Evolutionary conservation across 2,113 vertebrate species (phyloP), one percentile per base, ranked within the genome.

Genomic region (Malurus cyaneus): DNA sequence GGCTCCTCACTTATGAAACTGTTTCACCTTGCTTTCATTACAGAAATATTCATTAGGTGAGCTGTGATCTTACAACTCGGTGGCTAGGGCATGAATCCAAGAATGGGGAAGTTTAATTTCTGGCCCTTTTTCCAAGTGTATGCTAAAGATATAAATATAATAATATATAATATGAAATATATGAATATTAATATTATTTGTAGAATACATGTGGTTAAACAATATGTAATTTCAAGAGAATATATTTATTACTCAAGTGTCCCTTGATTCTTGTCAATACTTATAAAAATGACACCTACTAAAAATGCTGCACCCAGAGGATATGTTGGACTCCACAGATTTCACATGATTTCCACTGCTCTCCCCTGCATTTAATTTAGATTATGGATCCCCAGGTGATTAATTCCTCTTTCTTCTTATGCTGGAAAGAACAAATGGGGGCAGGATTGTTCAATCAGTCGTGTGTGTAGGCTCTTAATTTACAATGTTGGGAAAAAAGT

Each of bases 261-360:
- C 56, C 32, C 64, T 93, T 79, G 61, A 80, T 80, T 88, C 66
- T 66, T 90, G 50, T 60, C 89, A 92, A 73, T 83, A 39, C 32
- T 69, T 69, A 41, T n/a, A 72, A 89, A 95, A 94, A 69, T 83
- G 50, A 83, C 54, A 71, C 67, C 60, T 93, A 41, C 81, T 90
- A 70, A 92, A 91, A 93, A 54, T 0, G 1, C 65, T 66, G 34
- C 16, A 54, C 46, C 49, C 39, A 44, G 53, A 82, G 47, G 24
- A 29, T 39, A 19, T 18, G 9, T 31, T 70, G 85, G 71, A 88
- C 52, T 77, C 57, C 36, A 50, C 21, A 57, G 54, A 70, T 46
- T 42, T 80, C 76, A 53, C 16, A 32, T 59, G 42, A 86, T 28
- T 69, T 92, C 71, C 54, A n/a, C 70, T 79, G 57, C 70, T 19